phyloP scores from a whole-genome alignment of 2,888 invertebrate genomes.

The Theodoxus fluviatilis region DNA sequence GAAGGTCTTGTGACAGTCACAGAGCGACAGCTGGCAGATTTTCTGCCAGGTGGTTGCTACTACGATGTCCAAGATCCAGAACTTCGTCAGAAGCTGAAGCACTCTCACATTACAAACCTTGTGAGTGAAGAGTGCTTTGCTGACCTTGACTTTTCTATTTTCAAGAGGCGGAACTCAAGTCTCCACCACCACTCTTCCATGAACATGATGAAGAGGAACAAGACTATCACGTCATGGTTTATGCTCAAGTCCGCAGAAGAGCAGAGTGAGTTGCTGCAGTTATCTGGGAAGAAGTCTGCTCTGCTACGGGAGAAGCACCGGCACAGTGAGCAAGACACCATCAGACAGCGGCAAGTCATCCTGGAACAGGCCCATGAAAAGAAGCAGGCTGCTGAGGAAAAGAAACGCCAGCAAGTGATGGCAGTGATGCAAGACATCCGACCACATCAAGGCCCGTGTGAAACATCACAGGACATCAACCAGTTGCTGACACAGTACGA shows the following conservation, averaged over 20 bases:
- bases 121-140: slow-evolving; percentile 20
- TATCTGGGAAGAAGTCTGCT: slow-evolving; percentile 3
- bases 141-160: slow-evolving; percentile 20
- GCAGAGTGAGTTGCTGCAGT: background rate
- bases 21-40: slow-evolving; percentile 20
- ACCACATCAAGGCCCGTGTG: background rate
- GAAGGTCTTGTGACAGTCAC: background rate
- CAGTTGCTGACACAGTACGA: background rate
- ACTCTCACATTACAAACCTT: slow-evolving; percentile 19
- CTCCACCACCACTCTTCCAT: slow-evolving; percentile 19
- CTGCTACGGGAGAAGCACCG: slow-evolving; percentile 10
- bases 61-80: slow-evolving; percentile 9
- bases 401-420: background rate
- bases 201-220: slow-evolving; percentile 24
- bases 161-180: slow-evolving; percentile 15
- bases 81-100: background rate
- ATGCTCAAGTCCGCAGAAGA: background rate
- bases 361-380: background rate
- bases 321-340: background rate
- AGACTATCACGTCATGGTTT: slow-evolving; percentile 6
- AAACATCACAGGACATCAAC: background rate
- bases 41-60: slow-evolving; percentile 14
- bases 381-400: background rate
- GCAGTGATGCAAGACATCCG: background rate
- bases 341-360: background rate